Evolutionary conservation across 1,140 invertebrate genomes (phyloP).

Genomic region (Andricus grossulariae): DNA sequence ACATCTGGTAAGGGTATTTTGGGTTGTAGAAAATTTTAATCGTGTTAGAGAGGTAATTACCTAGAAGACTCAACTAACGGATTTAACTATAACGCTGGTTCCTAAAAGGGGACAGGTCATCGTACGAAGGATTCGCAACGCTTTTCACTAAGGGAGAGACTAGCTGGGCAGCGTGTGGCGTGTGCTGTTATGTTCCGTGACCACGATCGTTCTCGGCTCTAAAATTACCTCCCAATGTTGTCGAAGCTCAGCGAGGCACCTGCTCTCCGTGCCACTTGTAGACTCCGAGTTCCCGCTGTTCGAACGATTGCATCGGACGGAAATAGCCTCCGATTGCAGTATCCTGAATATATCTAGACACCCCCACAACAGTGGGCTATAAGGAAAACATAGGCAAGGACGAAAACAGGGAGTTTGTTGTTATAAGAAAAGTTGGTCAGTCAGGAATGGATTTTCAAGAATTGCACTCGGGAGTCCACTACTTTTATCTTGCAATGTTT

Average conservation of each 20-base stretch:
- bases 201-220: slow-evolving; percentile 45
- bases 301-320: slow-evolving; percentile 45
- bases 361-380: slow-evolving; percentile 37
- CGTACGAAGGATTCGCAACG: too few relatives aligned
- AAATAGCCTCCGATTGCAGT: slow-evolving; percentile 49
- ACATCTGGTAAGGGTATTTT: too few relatives aligned
- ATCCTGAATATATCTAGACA: slow-evolving; percentile 40
- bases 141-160: too few relatives aligned
- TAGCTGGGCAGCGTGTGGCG: too few relatives aligned
- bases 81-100: too few relatives aligned
- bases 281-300: slow-evolving; percentile 49
- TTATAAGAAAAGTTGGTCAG: not conserved
- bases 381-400: not conserved
- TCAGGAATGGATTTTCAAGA: not conserved
- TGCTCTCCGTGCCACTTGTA: slow-evolving; percentile 52
- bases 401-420: not conserved
- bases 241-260: slow-evolving; percentile 49
- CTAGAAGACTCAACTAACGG: too few relatives aligned
- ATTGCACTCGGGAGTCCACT: not conserved
- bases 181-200: slow-evolving; percentile 37
- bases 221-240: slow-evolving; percentile 48
- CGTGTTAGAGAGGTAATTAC: too few relatives aligned
- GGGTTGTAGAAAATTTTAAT: too few relatives aligned
- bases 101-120: too few relatives aligned
- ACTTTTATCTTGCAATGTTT: not conserved